Conservation (phyloP, 1,140 invertebrate species). For the Pomacea maculata region DNA sequence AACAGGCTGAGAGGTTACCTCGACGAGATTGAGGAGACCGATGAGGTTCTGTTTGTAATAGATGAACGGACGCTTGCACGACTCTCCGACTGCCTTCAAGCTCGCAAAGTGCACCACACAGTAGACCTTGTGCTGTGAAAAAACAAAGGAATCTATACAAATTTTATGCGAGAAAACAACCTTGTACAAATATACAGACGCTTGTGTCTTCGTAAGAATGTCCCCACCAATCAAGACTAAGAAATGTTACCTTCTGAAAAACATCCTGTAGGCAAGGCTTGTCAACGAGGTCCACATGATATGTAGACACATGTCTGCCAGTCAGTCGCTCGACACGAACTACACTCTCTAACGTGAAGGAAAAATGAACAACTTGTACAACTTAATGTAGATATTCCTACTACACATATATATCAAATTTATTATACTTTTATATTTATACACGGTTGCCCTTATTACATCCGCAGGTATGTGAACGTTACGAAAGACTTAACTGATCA, state of each 20-base stretch:
- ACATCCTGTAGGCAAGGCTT: constrained; percentile 46
- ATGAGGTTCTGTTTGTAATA: constrained; percentile 95
- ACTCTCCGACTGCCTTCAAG: constrained; percentile 97
- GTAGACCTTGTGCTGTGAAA: constrained; percentile 82
- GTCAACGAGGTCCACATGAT: constrained; percentile 75
- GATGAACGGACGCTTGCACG: constrained; percentile 86
- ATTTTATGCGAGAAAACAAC: no score
- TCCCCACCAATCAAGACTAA: not conserved
- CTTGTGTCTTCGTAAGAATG: no score
- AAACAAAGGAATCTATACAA: not conserved
- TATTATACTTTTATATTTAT: no score
- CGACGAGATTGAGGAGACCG: constrained; percentile 88
- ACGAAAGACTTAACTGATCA: no score
- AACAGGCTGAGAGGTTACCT: constrained; percentile 72
- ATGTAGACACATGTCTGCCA: constrained; percentile 78
- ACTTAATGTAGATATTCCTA: no score
- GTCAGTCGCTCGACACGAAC: constrained; percentile 81
- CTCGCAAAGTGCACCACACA: constrained; percentile 98
- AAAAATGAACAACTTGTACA: no score
- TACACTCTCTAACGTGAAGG: constrained; percentile 51
- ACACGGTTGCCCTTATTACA: no score
- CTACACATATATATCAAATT: no score
- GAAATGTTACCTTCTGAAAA: constrained; percentile 50
- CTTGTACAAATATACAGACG: no score
- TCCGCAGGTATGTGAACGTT: no score